These are phyloP conservation scores for Epizoanthus stellaris DNA, from an alignment of 92 coral and sea anemone species.

Conservation along the genomic window DNA sequence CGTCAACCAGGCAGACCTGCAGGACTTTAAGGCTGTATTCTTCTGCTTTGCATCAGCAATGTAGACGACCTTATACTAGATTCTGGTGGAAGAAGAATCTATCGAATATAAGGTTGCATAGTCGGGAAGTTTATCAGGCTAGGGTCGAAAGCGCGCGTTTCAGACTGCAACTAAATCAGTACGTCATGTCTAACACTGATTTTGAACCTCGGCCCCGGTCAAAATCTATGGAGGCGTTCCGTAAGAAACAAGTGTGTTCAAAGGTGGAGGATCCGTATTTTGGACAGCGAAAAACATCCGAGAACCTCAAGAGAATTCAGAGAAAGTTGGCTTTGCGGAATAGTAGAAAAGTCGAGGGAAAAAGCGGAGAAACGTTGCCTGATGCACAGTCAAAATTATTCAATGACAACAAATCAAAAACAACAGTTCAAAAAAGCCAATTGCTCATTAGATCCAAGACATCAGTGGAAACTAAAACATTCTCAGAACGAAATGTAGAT, in stretches of 20 bases:
- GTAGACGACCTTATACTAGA: too few species aligned
- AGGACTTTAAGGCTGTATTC: too few species aligned
- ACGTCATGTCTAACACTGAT: constrained; percentile 1
- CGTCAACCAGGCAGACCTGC: too few species aligned
- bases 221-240: constrained; percentile 45
- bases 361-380: not conserved
- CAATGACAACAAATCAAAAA: not conserved
- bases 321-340: constrained; percentile 43
- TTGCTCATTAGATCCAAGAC: constrained; percentile 3
- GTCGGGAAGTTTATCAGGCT: too few species aligned
- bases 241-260: constrained; percentile 67
- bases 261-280: constrained; percentile 79
- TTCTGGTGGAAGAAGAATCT: too few species aligned
- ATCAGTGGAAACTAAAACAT: not conserved
- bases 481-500: not conserved
- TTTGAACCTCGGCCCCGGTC: not conserved
- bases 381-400: not conserved
- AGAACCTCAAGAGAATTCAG: constrained; percentile 73
- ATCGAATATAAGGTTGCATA: too few species aligned
- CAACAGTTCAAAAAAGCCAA: not conserved
- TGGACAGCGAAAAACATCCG: constrained; percentile 76
- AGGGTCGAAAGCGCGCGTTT: too few species aligned
- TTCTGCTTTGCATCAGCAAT: too few species aligned
- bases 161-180: too few species aligned
- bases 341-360: not conserved